Evolutionary conservation across 2,113 vertebrate species (phyloP).

Genomic region (Corythornis cristatus): DNA sequence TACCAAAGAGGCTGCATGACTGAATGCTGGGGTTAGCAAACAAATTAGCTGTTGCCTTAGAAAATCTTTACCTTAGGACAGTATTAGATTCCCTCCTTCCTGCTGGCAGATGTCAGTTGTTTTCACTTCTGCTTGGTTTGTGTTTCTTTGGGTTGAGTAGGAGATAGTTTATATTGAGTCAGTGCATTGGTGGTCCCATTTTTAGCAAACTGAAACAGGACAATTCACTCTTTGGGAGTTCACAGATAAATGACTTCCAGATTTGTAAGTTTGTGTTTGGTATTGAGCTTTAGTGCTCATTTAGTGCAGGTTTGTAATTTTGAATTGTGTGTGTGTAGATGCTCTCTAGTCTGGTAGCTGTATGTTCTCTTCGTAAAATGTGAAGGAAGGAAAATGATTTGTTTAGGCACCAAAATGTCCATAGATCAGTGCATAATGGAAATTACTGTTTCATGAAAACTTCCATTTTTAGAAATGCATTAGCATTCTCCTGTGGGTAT

Average conservation of each 20-base stretch:
- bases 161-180: background rate
- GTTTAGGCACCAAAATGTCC: background rate
- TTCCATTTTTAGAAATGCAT: background rate
- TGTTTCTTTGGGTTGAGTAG: background rate
- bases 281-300: background rate
- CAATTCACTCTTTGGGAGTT: background rate
- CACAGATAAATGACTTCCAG: background rate
- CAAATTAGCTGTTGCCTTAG: background rate
- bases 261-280: background rate
- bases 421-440: background rate
- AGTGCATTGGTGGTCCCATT: background rate
- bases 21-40: background rate
- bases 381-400: background rate
- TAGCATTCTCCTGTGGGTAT: background rate
- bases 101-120: background rate
- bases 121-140: background rate
- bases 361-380: background rate
- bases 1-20: background rate
- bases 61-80: background rate
- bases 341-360: background rate
- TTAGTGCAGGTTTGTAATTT: background rate
- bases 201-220: background rate
- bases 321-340: background rate
- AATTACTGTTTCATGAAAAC: background rate
- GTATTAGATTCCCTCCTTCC: background rate